Evolutionary conservation across 2,797 vertebrate genomes (phyloP).

Genomic region (Lacerta agilis): DNA sequence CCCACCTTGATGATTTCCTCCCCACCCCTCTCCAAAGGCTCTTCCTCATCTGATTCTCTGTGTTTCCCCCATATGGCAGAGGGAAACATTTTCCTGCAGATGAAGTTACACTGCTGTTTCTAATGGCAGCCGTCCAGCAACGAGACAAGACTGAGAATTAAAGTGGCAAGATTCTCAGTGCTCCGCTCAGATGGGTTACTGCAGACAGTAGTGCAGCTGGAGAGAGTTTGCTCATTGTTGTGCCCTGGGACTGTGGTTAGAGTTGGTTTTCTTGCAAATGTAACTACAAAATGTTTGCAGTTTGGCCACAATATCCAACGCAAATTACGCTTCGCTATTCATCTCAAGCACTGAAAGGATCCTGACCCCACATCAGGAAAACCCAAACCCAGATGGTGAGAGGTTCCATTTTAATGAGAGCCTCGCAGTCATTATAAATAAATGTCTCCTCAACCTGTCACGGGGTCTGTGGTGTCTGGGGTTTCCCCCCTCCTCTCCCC

Average conservation of each 20-base stretch:
- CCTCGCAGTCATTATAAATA: slow-evolving; percentile 55
- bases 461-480: slow-evolving; percentile 29
- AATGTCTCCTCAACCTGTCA: slow-evolving; percentile 51
- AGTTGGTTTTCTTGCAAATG: slow-evolving; percentile 65
- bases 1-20: background rate
- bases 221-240: slow-evolving; percentile 59
- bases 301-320: slow-evolving; percentile 66
- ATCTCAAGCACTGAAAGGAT: slow-evolving; percentile 51
- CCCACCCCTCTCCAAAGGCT: background rate
- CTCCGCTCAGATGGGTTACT: slow-evolving; percentile 43
- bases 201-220: slow-evolving; percentile 57
- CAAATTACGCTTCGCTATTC: slow-evolving; percentile 58
- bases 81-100: slow-evolving; percentile 58
- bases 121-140: slow-evolving; percentile 59
- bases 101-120: slow-evolving; percentile 70
- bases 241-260: slow-evolving; percentile 53
- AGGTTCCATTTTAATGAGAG: slow-evolving; percentile 54
- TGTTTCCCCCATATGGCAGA: slow-evolving; percentile 58
- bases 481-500: background rate
- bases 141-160: slow-evolving; percentile 8
- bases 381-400: slow-evolving; percentile 54
- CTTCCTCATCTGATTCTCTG: slow-evolving; percentile 22
- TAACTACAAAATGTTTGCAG: slow-evolving; percentile 68
- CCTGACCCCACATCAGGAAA: slow-evolving; percentile 56
- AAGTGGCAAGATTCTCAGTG: slow-evolving; percentile 52